phyloP scores from a whole-genome alignment of 2,888 invertebrate species.

The Tromatobia lineatoria region DNA sequence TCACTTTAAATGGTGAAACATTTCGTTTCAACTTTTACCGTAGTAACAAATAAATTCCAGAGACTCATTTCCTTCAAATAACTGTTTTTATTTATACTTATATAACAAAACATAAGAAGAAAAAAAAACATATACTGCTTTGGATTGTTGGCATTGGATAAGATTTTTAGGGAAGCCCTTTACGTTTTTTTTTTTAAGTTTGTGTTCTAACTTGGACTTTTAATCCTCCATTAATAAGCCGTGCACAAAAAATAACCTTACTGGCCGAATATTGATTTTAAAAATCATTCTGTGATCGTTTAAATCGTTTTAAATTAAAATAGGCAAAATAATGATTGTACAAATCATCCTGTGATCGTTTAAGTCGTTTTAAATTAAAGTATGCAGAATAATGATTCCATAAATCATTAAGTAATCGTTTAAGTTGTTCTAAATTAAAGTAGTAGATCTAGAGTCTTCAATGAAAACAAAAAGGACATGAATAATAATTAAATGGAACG shows the following conservation, averaged over 20 bases:
- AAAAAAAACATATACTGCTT: not conserved
- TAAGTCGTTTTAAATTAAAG: no score
- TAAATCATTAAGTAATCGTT: not conserved
- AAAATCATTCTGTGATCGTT: not conserved
- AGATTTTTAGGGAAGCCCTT: constrained; percentile 3
- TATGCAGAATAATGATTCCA: not conserved
- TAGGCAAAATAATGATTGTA: no score
- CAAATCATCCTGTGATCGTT: no score
- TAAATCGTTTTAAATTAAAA: no score
- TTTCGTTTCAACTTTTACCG: not conserved
- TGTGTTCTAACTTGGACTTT: not conserved
- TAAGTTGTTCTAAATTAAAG: not conserved
- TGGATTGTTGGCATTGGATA: constrained; percentile 6
- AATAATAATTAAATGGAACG: not conserved
- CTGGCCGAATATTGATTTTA: not conserved
- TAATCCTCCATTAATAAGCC: not conserved
- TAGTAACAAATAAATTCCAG: not conserved
- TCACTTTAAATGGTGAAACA: not conserved
- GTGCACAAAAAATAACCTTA: not conserved
- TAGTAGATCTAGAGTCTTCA: not conserved
- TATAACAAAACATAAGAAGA: not conserved
- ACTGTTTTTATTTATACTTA: constrained; percentile 17
- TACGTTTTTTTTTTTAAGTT: not conserved
- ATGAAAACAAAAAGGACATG: not conserved
- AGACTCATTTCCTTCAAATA: not conserved